phyloP scores from a whole-genome alignment of 2,797 vertebrate genomes.

The Eidolon dupreanum region DNA sequence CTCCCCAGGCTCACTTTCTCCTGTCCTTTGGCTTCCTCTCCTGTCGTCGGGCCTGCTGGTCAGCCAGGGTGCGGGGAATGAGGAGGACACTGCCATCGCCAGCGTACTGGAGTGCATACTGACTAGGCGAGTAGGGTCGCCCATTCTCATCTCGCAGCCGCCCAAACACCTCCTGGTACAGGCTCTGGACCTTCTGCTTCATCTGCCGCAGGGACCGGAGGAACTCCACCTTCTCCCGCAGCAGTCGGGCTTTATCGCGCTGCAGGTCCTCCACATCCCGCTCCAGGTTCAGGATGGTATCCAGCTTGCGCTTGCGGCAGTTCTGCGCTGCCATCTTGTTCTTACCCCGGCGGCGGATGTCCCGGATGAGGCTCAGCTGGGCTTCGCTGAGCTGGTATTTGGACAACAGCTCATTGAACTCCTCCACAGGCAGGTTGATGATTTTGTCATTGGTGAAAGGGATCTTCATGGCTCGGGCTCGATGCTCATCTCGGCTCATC shows the following conservation, averaged over 20 bases:
- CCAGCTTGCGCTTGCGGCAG: slow-evolving; percentile 98
- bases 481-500: slow-evolving; percentile 95
- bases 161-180: slow-evolving; percentile 97
- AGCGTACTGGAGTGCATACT: slow-evolving; percentile 95
- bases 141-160: slow-evolving; percentile 97
- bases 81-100: slow-evolving; percentile 94
- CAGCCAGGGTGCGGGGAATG: slow-evolving; percentile 90
- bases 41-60: slow-evolving; percentile 91
- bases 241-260: slow-evolving; percentile 93
- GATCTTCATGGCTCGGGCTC: slow-evolving; percentile 97
- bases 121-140: slow-evolving; percentile 94
- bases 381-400: slow-evolving; percentile 97
- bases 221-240: slow-evolving; percentile 98
- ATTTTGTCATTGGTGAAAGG: slow-evolving; percentile 99
- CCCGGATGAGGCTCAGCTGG: slow-evolving; percentile 96
- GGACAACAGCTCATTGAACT: slow-evolving; percentile 98
- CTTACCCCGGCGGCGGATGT: slow-evolving; percentile 97
- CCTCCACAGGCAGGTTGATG: slow-evolving; percentile 98
- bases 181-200: slow-evolving; percentile 98
- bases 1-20: slow-evolving; percentile 92
- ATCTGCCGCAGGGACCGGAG: slow-evolving; percentile 96
- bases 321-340: slow-evolving; percentile 99
- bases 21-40: slow-evolving; percentile 97
- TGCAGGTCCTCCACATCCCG: slow-evolving; percentile 96
- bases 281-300: slow-evolving; percentile 98